A percentile compares a stretch with the other conserved stretches of the same genome.
These are phyloP conservation scores for Petaurus breviceps DNA, from an alignment of 2,113 vertebrate genomes.

Conservation along the genomic window DNA sequence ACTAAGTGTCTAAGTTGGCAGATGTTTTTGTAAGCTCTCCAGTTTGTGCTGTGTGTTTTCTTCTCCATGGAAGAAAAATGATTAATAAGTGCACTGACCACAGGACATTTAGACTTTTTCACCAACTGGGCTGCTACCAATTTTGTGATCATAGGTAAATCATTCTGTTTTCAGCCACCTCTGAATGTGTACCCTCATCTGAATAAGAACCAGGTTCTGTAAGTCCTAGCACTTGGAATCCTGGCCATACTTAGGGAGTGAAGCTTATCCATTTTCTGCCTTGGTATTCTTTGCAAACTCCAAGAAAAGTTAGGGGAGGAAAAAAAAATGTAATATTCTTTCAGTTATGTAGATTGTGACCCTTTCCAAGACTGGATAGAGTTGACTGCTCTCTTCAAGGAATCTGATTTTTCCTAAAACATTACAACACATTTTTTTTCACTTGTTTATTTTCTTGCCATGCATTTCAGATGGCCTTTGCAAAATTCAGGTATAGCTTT, in stretches of 20 bases:
- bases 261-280: neutral
- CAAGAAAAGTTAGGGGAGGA: neutral
- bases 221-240: neutral
- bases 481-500: neutral
- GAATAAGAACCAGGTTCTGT: neutral
- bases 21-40: conserved; percentile 42
- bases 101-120: no score
- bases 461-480: neutral
- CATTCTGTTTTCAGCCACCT: neutral
- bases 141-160: conserved; percentile 25
- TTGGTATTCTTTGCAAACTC: neutral
- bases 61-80: conserved; percentile 21
- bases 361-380: neutral
- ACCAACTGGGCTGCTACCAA: neutral
- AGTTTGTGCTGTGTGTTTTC: conserved; percentile 13
- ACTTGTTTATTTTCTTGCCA: neutral
- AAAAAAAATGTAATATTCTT: neutral
- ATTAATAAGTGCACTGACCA: neutral
- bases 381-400: neutral
- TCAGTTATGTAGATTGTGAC: neutral
- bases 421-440: neutral
- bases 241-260: neutral
- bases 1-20: conserved; percentile 31
- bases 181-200: neutral
- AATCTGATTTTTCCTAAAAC: neutral